A percentile compares a stretch with the other conserved stretches of the same genome.
These are phyloP conservation scores for Cecidostiba fungosa DNA, from an alignment of 2,888 invertebrate species.

Conservation along the genomic window DNA sequence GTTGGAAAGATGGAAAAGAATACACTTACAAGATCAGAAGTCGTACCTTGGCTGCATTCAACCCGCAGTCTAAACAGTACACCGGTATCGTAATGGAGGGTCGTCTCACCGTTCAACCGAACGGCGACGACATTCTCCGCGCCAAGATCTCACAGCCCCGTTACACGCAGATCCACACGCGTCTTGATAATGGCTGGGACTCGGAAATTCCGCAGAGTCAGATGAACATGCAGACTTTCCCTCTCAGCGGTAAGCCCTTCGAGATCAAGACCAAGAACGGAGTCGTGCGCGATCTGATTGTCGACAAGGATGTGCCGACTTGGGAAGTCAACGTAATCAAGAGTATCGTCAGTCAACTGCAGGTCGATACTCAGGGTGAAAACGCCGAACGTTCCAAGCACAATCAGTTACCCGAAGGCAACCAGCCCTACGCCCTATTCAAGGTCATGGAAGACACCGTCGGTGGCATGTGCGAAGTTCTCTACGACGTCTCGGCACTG, in stretches of 20 bases:
- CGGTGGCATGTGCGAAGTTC: slow-evolving; percentile 85
- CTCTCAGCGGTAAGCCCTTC: slow-evolving; percentile 83
- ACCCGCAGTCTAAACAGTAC: slow-evolving; percentile 78
- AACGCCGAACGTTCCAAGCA: slow-evolving; percentile 80
- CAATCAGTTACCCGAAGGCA: slow-evolving; percentile 75
- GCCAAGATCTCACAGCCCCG: slow-evolving; percentile 81
- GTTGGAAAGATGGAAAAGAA: slow-evolving; percentile 75
- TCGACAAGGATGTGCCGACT: slow-evolving; percentile 82
- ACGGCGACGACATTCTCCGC: slow-evolving; percentile 80
- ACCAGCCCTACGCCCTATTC: slow-evolving; percentile 82
- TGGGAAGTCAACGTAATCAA: slow-evolving; percentile 87
- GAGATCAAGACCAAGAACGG: slow-evolving; percentile 84
- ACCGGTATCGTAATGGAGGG: slow-evolving; percentile 83
- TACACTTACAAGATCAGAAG: slow-evolving; percentile 78
- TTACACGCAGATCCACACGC: slow-evolving; percentile 82
- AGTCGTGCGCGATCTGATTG: slow-evolving; percentile 82
- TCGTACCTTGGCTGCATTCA: slow-evolving; percentile 83
- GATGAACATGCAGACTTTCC: slow-evolving; percentile 82
- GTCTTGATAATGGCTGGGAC: slow-evolving; percentile 81
- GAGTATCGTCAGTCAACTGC: slow-evolving; percentile 86
- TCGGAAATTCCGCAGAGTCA: slow-evolving; percentile 80
- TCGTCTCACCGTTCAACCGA: slow-evolving; percentile 82
- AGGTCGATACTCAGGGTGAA: slow-evolving; percentile 84
- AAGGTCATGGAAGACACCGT: slow-evolving; percentile 88
- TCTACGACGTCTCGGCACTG: slow-evolving; percentile 85